Evolutionary conservation across 2,888 invertebrate species (phyloP).

Genomic region (Drosophila mettleri): DNA sequence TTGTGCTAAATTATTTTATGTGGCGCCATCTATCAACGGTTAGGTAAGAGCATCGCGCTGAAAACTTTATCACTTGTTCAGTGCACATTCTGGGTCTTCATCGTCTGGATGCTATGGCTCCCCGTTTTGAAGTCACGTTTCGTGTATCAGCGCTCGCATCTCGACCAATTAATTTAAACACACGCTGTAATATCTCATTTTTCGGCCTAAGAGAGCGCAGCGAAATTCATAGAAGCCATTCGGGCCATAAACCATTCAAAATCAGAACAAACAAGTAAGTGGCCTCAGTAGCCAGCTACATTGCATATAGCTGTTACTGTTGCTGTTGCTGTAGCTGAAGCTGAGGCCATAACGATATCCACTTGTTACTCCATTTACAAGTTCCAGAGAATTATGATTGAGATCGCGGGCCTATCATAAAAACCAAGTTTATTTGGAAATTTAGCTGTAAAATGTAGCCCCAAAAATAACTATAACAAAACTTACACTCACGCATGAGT

Average conservation of each 20-base stretch:
- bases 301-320: conserved; percentile 20
- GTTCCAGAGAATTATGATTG: conserved; percentile 80
- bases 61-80: conserved; percentile 29
- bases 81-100: conserved; percentile 26
- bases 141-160: conserved; percentile 65
- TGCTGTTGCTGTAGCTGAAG: conserved; percentile 3
- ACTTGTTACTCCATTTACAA: conserved; percentile 82
- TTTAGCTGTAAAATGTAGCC: conserved; percentile 67
- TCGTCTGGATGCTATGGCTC: conserved; percentile 45
- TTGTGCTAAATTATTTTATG: conserved; percentile 32
- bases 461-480: conserved; percentile 23
- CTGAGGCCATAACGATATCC: conserved; percentile 43
- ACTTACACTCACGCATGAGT: conserved; percentile 36
- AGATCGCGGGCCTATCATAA: conserved; percentile 75
- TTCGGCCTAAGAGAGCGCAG: conserved; percentile 54
- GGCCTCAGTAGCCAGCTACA: conserved; percentile 37
- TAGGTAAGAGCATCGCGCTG: conserved; percentile 1
- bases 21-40: conserved; percentile 55
- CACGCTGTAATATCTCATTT: conserved; percentile 76
- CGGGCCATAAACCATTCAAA: conserved; percentile 63
- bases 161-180: conserved; percentile 76
- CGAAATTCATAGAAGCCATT: conserved; percentile 70
- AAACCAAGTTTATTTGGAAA: conserved; percentile 69
- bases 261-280: conserved; percentile 54
- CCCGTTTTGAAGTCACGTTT: conserved; percentile 64